Base-by-base conservation (phyloP, 2,113 vertebrate species). In the Galemys pyrenaicus region DNA sequence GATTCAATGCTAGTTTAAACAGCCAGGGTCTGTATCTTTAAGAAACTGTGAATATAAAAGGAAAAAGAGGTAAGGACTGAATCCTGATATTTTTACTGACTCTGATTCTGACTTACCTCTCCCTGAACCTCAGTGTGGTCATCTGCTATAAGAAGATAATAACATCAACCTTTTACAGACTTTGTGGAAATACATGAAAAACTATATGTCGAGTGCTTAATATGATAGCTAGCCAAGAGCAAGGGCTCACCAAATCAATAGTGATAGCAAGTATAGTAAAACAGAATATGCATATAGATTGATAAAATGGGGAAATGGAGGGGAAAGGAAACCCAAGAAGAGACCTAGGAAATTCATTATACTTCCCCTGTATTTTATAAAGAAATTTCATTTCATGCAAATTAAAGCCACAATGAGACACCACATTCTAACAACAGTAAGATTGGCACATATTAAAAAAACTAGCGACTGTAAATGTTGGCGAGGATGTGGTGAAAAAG, bases 261-360 rank as follows among this genome's bases (percentile, higher is more conserved):
- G 13, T 15, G 22, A 35, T 3, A 8, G 15, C 2, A 20, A 26
- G 20, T 7, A 5, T 2, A 15, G 16, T 4, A 28, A 73, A 46
- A 56, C 2, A 17, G 37, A 51, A 13, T 1, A 6, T 1, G 10
- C 51, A 39, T 7, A n/a, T 1, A 20, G 60, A 71, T 10, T 0
- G 5, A 75, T 9, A 24, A 49, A 11, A 32, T 1, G 15, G 26
- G 8, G 41, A 44, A 79, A 51, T 0, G 6, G n/a, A 30, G 65
- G 51, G 19, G n/a, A 6, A 65, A 51, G 32, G 2, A 16, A 60
- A 8, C 35, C 70, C 28, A 30, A 62, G 32, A 41, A 22, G 37
- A 64, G 11, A 35, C 26, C 19, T 10, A 87, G 35, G 41, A 22
- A 51, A 44, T 0, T 37, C 28, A 15, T 0, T 19, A 67, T 2